Conservation (phyloP, 1,140 invertebrate species). For the Sesamia nonagrioides region DNA sequence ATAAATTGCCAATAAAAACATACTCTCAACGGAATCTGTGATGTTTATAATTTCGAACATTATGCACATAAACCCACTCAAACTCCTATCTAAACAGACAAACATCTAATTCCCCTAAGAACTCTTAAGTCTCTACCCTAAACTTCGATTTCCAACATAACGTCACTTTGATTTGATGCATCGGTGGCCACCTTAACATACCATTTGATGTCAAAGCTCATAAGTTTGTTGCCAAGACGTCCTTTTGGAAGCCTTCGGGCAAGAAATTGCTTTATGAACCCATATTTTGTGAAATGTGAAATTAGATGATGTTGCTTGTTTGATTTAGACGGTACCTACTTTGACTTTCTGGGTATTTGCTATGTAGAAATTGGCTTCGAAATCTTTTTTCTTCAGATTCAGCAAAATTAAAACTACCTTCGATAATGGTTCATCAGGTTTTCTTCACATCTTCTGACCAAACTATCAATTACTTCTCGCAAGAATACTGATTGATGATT, state of each 20-base stretch:
- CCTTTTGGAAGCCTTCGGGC: slow-evolving; percentile 32
- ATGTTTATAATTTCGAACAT: neutral
- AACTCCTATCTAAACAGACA: neutral
- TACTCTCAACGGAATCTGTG: no score
- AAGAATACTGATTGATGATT: no score
- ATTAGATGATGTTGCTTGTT: slow-evolving; percentile 28
- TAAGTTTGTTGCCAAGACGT: slow-evolving; percentile 35
- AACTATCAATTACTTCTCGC: no score
- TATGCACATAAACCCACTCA: neutral
- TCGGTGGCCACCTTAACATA: slow-evolving; percentile 43
- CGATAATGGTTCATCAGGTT: neutral
- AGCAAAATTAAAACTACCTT: neutral
- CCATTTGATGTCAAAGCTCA: slow-evolving; percentile 48
- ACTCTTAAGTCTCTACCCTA: neutral
- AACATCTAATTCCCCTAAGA: slow-evolving; percentile 8
- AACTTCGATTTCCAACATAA: slow-evolving; percentile 4
- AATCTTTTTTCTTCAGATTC: neutral
- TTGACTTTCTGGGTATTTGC: neutral
- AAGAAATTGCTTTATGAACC: slow-evolving; percentile 48
- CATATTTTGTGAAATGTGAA: slow-evolving; percentile 44
- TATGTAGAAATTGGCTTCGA: neutral
- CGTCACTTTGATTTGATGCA: slow-evolving; percentile 57
- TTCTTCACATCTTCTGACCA: no score
- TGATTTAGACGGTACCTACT: neutral
- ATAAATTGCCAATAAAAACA: no score